Evolutionary conservation across 2,797 vertebrate species (phyloP).

Genomic region (Euthynnus affinis): DNA sequence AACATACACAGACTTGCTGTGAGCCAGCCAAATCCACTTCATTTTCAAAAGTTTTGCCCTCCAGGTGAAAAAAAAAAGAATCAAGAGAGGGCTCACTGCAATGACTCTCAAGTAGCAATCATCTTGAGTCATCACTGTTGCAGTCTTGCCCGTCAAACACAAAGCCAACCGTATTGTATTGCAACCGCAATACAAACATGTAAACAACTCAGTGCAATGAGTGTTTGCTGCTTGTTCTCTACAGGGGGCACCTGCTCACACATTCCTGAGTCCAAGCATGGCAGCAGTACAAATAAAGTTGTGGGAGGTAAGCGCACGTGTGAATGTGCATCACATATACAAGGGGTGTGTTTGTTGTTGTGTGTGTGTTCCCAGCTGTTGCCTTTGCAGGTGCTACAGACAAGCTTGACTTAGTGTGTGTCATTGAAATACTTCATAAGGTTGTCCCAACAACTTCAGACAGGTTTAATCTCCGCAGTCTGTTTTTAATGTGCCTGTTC

Average conservation of each 20-base stretch:
- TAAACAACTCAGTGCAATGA: slow-evolving; percentile 24
- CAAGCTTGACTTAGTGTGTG: slow-evolving; percentile 44
- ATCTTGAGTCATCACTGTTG: slow-evolving; percentile 16
- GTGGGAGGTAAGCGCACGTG: slow-evolving; percentile 54
- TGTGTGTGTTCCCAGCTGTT: slow-evolving; percentile 79
- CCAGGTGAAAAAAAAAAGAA: background rate
- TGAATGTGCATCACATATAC: background rate
- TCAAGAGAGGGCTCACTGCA: background rate
- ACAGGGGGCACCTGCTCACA: slow-evolving; percentile 69
- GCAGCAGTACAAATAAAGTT: slow-evolving; percentile 71
- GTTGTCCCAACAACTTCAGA: slow-evolving; percentile 38
- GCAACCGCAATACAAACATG: slow-evolving; percentile 5
- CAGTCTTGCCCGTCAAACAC: background rate
- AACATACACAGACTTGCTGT: background rate
- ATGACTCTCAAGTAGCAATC: background rate
- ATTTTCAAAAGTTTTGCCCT: slow-evolving; percentile 1
- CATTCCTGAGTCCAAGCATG: slow-evolving; percentile 67
- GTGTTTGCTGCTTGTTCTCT: slow-evolving; percentile 47
- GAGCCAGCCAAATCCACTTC: background rate
- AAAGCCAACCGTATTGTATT: background rate
- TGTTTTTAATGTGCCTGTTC: slow-evolving; percentile 33
- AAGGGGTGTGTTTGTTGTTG: slow-evolving; percentile 47
- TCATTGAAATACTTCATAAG: slow-evolving; percentile 51
- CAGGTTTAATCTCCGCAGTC: slow-evolving; percentile 28
- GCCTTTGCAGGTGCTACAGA: slow-evolving; percentile 67